Percentiles rank a stretch among this genome's conserved stretches.
Conservation (phyloP, 2,888 invertebrate species). For the Ochropleura plecta region DNA sequence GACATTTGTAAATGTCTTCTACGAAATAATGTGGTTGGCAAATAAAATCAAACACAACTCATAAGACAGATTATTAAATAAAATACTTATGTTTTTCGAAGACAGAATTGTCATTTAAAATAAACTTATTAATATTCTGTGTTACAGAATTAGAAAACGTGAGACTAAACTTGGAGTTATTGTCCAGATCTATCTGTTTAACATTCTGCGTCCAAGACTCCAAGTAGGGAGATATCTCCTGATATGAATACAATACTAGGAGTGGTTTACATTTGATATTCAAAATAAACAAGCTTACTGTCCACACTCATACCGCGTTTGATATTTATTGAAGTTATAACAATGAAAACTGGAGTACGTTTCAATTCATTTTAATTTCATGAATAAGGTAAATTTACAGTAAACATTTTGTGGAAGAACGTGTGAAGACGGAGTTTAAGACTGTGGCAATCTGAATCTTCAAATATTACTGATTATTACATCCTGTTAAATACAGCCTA, state of each 20-base stretch:
- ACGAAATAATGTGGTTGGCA: too few relatives aligned
- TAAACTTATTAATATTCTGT: constrained; percentile 31
- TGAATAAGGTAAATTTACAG: neutral
- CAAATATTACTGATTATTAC: neutral
- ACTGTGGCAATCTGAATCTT: neutral
- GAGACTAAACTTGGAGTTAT: constrained; percentile 26
- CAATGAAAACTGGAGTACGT: constrained; percentile 18
- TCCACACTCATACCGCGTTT: constrained; percentile 32
- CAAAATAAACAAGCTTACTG: constrained; percentile 58
- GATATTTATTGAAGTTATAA: constrained; percentile 7
- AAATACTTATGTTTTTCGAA: neutral
- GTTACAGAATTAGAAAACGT: constrained; percentile 30
- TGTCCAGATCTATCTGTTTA: constrained; percentile 46
- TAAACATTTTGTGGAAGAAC: neutral
- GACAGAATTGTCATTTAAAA: neutral
- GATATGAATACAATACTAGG: constrained; percentile 63
- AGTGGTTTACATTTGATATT: constrained; percentile 64
- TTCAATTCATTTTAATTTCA: constrained; percentile 6
- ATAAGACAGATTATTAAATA: neutral
- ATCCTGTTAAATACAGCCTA: constrained; percentile 6
- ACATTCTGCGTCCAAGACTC: constrained; percentile 41
- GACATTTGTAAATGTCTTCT: too few relatives aligned
- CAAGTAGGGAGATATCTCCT: constrained; percentile 57
- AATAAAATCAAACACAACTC: neutral
- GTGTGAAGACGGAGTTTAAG: neutral